Percentiles rank a stretch among this genome's conserved stretches.
These are phyloP conservation scores for Hipposideros armiger DNA, from an alignment of 2,113 vertebrate genomes.

Conservation along the genomic window DNA sequence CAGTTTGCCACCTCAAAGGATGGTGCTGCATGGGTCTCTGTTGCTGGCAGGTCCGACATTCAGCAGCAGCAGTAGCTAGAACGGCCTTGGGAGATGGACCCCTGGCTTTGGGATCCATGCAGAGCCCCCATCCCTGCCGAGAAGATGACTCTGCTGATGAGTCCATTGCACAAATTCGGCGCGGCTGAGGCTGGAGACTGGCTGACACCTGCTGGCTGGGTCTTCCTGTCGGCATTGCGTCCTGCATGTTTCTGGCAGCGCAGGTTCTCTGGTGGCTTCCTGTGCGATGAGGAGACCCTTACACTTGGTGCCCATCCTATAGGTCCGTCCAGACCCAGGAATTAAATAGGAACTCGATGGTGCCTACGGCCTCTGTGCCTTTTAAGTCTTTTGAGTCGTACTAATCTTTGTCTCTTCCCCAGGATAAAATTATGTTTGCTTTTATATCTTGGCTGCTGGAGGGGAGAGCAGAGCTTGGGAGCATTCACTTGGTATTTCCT, in stretches of 20 bases:
- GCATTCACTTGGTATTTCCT: neutral
- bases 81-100: neutral
- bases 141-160: neutral
- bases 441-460: neutral
- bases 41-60: fast-evolving
- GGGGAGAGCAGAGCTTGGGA: neutral
- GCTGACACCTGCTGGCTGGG: neutral
- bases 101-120: neutral
- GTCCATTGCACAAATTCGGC: fast-evolving
- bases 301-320: fast-evolving
- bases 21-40: neutral
- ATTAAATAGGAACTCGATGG: neutral
- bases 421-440: neutral
- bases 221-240: fast-evolving
- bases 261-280: neutral
- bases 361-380: fast-evolving
- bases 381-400: neutral
- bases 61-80: too few relatives aligned
- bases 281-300: fast-evolving
- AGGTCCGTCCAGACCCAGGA: neutral
- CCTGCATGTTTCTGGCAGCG: fast-evolving
- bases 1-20: neutral
- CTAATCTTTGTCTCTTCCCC: neutral
- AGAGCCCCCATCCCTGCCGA: neutral
- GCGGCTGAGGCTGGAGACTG: neutral